Percentiles rank a stretch among this genome's conserved stretches.
Evolutionary conservation across 2,113 vertebrate genomes (phyloP).

Genomic region (Spea bombifrons): DNA sequence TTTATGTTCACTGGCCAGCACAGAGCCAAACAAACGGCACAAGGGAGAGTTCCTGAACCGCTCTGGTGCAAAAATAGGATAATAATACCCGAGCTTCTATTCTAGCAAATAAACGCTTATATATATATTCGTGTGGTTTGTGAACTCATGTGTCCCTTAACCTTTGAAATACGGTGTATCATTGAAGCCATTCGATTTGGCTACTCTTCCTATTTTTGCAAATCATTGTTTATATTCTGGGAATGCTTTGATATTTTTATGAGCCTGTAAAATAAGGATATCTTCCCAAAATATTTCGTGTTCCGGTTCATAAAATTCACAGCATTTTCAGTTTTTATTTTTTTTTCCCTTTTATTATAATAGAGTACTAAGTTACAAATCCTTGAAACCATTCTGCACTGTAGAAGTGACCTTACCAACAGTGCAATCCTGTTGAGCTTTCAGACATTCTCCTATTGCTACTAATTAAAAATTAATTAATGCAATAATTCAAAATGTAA

Average conservation of each 20-base stretch:
- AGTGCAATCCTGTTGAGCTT: slow-evolving; percentile 43
- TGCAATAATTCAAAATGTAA: slow-evolving; percentile 49
- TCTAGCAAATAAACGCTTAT: too few species aligned
- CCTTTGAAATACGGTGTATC: too few species aligned
- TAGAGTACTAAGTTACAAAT: slow-evolving; percentile 27
- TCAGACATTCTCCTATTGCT: slow-evolving; percentile 48
- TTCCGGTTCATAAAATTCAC: slow-evolving; percentile 35
- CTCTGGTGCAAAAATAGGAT: too few species aligned
- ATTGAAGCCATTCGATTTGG: too few species aligned
- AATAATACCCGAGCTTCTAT: too few species aligned
- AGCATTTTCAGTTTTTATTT: slow-evolving; percentile 5
- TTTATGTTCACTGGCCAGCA: too few species aligned
- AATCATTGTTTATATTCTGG: neutral
- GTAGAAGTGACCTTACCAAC: slow-evolving; percentile 43
- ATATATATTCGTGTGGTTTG: too few species aligned
- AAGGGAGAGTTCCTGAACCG: too few species aligned
- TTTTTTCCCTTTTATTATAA: slow-evolving; percentile 22
- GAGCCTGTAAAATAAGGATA: slow-evolving; percentile 20
- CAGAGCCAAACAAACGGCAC: too few species aligned
- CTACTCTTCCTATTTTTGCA: too few species aligned
- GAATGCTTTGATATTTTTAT: neutral
- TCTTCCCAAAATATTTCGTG: slow-evolving; percentile 19
- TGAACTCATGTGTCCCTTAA: too few species aligned
- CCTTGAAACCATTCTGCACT: slow-evolving; percentile 20
- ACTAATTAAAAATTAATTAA: slow-evolving; percentile 48